Evolutionary conservation across 2,888 invertebrate species (phyloP).

Genomic region (Lepas anatifera): DNA sequence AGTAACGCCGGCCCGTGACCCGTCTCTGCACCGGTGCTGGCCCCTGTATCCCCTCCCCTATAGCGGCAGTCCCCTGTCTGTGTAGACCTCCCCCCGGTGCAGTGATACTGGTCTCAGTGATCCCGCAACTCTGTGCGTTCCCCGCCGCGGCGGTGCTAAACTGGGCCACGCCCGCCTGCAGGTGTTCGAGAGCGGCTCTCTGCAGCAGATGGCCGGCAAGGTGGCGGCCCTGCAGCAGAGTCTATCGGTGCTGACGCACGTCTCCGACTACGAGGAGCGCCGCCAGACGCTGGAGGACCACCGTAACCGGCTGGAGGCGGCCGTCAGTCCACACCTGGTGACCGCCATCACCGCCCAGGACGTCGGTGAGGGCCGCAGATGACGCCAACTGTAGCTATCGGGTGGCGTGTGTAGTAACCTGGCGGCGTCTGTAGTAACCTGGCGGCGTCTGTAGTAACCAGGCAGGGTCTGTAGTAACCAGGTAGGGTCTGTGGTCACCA

Average conservation of each 20-base stretch:
- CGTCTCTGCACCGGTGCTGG: too few relatives aligned
- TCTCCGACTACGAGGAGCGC: slow-evolving; percentile 45
- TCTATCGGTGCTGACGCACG: slow-evolving; percentile 48
- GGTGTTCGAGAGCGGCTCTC: slow-evolving; percentile 47
- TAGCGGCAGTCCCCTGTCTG: background rate
- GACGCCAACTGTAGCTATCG: slow-evolving; percentile 47
- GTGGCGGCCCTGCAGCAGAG: slow-evolving; percentile 60
- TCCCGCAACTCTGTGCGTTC: too few relatives aligned
- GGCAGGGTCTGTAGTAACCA: too few relatives aligned
- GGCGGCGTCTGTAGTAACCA: too few relatives aligned
- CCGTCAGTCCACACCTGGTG: slow-evolving; percentile 73
- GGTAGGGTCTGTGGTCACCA: too few relatives aligned
- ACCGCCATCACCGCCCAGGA: slow-evolving; percentile 66
- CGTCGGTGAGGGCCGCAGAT: slow-evolving; percentile 40
- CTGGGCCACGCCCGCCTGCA: slow-evolving; percentile 31
- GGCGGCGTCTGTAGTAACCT: too few relatives aligned
- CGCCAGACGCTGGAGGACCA: slow-evolving; percentile 73
- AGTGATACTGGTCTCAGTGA: too few relatives aligned
- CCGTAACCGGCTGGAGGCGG: slow-evolving; percentile 82
- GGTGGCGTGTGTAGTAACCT: too few relatives aligned
- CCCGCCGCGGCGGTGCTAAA: too few relatives aligned
- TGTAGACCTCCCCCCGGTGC: slow-evolving; percentile 15
- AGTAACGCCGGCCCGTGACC: too few relatives aligned
- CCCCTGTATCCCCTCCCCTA: too few relatives aligned
- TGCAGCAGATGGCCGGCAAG: slow-evolving; percentile 48